Conservation (phyloP, 2,888 invertebrate genomes). For the Alentia gelatinosa region DNA sequence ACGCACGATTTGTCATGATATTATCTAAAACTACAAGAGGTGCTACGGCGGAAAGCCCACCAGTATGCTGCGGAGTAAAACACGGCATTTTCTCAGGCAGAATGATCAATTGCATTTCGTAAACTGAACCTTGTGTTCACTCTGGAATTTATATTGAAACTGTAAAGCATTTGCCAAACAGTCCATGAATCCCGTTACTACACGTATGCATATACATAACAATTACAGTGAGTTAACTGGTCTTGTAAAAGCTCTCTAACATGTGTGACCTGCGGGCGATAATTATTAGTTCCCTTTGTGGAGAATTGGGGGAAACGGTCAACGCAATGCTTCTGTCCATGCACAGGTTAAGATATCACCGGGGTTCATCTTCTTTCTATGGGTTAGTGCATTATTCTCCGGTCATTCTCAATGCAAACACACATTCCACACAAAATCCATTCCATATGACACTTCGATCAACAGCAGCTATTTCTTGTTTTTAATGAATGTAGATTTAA, state of each 20-base stretch:
- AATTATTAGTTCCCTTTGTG: background rate
- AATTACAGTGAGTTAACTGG: background rate
- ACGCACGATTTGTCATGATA: background rate
- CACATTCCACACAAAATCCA: too few relatives aligned
- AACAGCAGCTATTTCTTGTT: too few relatives aligned
- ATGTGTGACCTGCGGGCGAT: background rate
- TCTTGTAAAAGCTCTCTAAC: too few relatives aligned
- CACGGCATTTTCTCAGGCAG: background rate
- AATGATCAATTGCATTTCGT: background rate
- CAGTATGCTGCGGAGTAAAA: background rate
- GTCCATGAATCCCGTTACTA: background rate
- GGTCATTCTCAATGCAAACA: too few relatives aligned
- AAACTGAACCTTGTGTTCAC: background rate
- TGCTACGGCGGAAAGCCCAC: background rate
- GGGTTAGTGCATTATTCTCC: too few relatives aligned
- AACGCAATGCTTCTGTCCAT: background rate
- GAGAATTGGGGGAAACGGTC: background rate
- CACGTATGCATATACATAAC: background rate
- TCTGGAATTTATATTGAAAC: background rate
- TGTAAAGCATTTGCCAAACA: background rate
- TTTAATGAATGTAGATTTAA: too few relatives aligned
- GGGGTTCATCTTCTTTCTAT: background rate
- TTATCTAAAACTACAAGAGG: background rate
- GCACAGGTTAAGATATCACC: background rate
- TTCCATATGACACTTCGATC: too few relatives aligned